Evolutionary conservation across 2,888 invertebrate species (phyloP), one percentile per base, ranked within the genome.

Genomic region (Pyrochroa serraticornis): DNA sequence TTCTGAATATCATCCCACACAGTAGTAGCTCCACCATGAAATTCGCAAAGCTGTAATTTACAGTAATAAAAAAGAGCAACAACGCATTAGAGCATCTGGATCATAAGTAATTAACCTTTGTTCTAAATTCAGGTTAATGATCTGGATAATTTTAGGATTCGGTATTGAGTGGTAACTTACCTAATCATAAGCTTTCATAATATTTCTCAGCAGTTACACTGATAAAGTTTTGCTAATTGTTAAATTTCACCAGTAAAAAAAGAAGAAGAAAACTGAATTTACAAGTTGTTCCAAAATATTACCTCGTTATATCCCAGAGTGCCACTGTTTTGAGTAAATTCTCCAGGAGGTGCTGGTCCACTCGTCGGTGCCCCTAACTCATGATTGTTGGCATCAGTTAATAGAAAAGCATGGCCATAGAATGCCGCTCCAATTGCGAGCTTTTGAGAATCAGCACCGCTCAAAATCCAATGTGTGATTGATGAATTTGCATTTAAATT

Each of bases 1-100:
- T 62, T 66, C 30, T 66, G 66, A 13, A 63, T 62, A 34, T 65
- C 55, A 34, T 69, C 63, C 67, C 67, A 69, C 5, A 58, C 65
- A 10, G 52, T 58, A 3, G 50, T 64, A 41, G 53, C 67, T 12
- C 59, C 55, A 9, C 45, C 42, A 35, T 69, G 63, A 3, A 47
- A 53, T 6, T 49, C 38, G 41, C 69, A 69, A 8, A 68, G 10
- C 50, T 50, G 14, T 6, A 22, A 22, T 5, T 2, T 22, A 22
- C 22, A 22, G 5, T 8, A 37, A 5, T n/a, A 35, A 49, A 12
- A 6, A 12, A 41, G 6, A 41, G 6, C n/a, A 13, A 41, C 14
- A 13, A 7, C 7, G 7, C n/a, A n/a, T n/a, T n/a, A n/a, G n/a
- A n/a, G n/a, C n/a, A n/a, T n/a, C n/a, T n/a, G n/a, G n/a, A n/a